phyloP scores from a whole-genome alignment of 2,888 invertebrate genomes.

The Chrysolina americana region DNA sequence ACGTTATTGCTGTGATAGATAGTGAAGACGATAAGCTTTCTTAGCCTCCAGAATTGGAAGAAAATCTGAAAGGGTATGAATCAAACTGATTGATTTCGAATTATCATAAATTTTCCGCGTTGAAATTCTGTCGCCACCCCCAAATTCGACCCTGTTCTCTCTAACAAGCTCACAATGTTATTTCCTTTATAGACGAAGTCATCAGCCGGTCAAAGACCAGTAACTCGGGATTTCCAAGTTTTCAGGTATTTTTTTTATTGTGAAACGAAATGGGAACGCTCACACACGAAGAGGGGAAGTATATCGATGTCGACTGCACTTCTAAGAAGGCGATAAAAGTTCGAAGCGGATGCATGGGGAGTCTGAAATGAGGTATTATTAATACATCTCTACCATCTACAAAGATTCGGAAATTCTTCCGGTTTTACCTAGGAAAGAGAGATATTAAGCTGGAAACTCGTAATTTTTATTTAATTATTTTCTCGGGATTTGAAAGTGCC shows the following conservation, averaged over 20 bases:
- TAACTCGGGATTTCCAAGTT: conserved; percentile 2
- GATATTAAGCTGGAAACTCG: too few relatives aligned
- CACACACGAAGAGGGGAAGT: background rate
- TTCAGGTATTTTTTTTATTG: conserved; percentile 11
- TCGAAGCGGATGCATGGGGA: background rate
- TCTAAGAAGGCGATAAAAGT: conserved; percentile 5
- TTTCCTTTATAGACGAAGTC: conserved; percentile 1
- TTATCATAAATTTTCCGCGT: background rate
- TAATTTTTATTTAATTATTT: too few relatives aligned
- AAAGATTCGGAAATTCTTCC: too few relatives aligned
- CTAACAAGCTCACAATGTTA: background rate
- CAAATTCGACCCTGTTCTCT: conserved; percentile 4
- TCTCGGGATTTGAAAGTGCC: too few relatives aligned
- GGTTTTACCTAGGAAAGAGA: too few relatives aligned
- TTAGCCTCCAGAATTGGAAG: too few relatives aligned
- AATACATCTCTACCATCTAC: too few relatives aligned
- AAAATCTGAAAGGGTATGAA: background rate
- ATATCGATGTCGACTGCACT: background rate
- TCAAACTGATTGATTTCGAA: background rate
- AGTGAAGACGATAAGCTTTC: too few relatives aligned
- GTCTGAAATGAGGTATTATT: background rate
- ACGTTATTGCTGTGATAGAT: too few relatives aligned
- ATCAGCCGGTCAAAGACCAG: conserved; percentile 9
- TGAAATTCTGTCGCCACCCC: background rate
- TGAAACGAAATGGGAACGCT: conserved; percentile 7